Conservation (phyloP, 2,113 vertebrate genomes). For the Formicarius rufipectus region DNA sequence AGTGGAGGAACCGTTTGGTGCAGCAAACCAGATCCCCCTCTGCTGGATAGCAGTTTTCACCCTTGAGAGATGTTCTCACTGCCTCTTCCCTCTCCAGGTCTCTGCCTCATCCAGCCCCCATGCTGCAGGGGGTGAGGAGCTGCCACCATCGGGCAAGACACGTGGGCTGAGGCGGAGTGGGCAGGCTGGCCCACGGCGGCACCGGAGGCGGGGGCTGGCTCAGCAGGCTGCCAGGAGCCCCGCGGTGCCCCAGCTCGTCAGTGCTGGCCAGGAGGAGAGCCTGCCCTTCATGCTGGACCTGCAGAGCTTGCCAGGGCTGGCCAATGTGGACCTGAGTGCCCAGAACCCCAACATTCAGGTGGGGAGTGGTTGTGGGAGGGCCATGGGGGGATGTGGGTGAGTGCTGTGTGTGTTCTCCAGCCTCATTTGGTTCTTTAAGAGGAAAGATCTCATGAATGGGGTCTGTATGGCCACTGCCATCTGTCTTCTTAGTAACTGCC, state of each 20-base stretch:
- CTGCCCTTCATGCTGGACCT: slow-evolving; percentile 85
- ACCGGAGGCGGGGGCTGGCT: slow-evolving; percentile 67
- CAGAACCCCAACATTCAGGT: slow-evolving; percentile 94
- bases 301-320: slow-evolving; percentile 85
- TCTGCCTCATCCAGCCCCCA: slow-evolving; percentile 3
- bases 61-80: not conserved
- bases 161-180: slow-evolving; percentile 60
- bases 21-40: not conserved
- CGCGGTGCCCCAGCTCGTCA: slow-evolving; percentile 28
- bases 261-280: slow-evolving; percentile 67
- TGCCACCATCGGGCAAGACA: slow-evolving; percentile 65
- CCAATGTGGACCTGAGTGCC: slow-evolving; percentile 81
- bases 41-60: not conserved
- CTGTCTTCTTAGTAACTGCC: not conserved
- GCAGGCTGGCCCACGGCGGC: slow-evolving; percentile 33
- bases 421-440: not conserved
- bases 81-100: slow-evolving; percentile 62
- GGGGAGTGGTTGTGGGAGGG: not conserved
- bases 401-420: fast-evolving
- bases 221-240: slow-evolving; percentile 55
- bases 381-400: fast-evolving
- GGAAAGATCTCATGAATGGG: not conserved
- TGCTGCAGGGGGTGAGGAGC: slow-evolving; percentile 48
- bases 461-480: fast-evolving
- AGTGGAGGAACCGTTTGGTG: not conserved